Evolutionary conservation across 2,888 invertebrate species (phyloP).

Genomic region (Erynnis tages): DNA sequence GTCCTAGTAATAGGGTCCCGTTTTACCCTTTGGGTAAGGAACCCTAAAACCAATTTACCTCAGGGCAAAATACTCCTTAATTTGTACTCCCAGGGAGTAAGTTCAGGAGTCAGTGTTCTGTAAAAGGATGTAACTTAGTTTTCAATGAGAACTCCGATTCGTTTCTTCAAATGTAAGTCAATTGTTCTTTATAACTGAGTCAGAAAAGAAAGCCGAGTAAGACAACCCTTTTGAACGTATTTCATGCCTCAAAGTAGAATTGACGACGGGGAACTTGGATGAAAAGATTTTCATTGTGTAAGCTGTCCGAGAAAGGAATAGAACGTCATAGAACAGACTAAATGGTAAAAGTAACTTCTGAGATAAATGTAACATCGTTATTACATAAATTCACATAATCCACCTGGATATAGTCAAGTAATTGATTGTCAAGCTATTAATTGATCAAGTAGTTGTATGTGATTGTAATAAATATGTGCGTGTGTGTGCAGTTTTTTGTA

Average conservation of each 20-base stretch:
- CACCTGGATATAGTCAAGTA: too few species aligned
- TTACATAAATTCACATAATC: too few species aligned
- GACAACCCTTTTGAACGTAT: constrained; percentile 3
- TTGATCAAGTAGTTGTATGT: too few species aligned
- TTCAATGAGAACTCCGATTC: neutral
- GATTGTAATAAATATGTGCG: too few species aligned
- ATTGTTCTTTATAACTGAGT: constrained; percentile 11
- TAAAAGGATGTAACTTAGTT: neutral
- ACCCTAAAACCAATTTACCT: too few species aligned
- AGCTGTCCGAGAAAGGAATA: neutral
- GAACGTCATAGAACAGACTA: neutral
- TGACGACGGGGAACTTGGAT: neutral
- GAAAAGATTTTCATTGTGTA: constrained; percentile 19
- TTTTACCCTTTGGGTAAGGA: too few species aligned
- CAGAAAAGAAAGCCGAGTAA: constrained; percentile 3
- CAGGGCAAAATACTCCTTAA: too few species aligned
- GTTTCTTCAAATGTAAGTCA: constrained; percentile 3
- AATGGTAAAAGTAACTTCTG: neutral
- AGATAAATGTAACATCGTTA: neutral
- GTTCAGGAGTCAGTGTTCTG: neutral
- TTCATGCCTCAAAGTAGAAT: constrained; percentile 11
- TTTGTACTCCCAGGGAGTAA: too few species aligned
- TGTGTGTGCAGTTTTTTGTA: too few species aligned
- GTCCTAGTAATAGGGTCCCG: too few species aligned
- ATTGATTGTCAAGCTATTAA: too few species aligned